Base-by-base conservation (phyloP, 2,797 vertebrate species). In the Coregonus sp. region DNA sequence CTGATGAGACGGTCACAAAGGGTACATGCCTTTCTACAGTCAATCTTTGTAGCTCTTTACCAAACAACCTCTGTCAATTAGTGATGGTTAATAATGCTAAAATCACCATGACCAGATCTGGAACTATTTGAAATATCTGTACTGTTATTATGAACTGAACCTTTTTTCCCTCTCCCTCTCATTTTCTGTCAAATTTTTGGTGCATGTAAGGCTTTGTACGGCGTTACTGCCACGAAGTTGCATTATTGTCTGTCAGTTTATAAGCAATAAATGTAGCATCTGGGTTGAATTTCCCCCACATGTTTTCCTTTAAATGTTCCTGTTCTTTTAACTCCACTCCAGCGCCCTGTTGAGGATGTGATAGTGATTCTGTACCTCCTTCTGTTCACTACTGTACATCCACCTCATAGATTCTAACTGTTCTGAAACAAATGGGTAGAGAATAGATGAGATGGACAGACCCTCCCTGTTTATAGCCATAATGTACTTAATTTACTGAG, bases 191-290 rank as follows among this genome's bases (percentile, higher is more conserved):
- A 88, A 85, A 91, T 90, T 16, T 67, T 93, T 92, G 90, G 79
- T 96, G 95, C 95, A 95, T 96, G 95, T 94, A 86, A 82, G 91
- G 87, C 95, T 95, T 94, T 95, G 92, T 90, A 92, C 84, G 84
- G 87, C 92, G 78, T 87, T 79, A 86, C 86, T 91, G 93, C 92
- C 93, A 96, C 92, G 93, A 94, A 93, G 93, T 90, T 89, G 59
- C 83, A 87, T 94, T 90, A 87, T 94, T 91, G 70, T 89, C 84
- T 88, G 91, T 74, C 71, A 88, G 92, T 94, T 92, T 93, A 93
- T 92, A 93, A 95, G 94, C 96, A 95, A 96, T 97, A 97, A 95
- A 96, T 97, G 97, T 96, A 96, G 96, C 94, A 93, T 92, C 92
- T 91, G 84, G 84, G 87, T 66, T 85, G 85, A 75, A 52, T 71